Conservation (phyloP, 1,140 invertebrate genomes). For the Trichonephila inaurata region DNA sequence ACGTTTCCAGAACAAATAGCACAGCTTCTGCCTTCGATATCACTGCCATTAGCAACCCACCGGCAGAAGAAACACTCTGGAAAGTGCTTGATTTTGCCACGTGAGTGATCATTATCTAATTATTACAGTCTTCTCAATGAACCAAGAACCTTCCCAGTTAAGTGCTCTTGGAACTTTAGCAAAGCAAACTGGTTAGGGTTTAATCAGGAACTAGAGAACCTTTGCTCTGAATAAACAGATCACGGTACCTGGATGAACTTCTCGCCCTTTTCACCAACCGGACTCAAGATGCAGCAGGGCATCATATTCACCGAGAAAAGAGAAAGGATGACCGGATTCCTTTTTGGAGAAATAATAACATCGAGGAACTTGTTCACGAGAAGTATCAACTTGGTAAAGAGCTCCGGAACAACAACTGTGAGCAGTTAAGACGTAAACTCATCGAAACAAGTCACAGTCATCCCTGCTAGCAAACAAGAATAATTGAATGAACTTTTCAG, state of each 20-base stretch:
- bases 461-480: no score
- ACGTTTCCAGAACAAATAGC: background rate
- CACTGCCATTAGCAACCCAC: slow-evolving; percentile 8
- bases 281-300: no score
- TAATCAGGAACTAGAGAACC: no score
- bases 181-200: slow-evolving; percentile 8
- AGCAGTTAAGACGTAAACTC: no score
- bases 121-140: background rate
- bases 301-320: background rate
- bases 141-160: background rate
- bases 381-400: no score
- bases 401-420: no score
- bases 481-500: no score
- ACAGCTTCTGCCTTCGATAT: background rate
- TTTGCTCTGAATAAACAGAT: no score
- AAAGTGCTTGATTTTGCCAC: slow-evolving; percentile 2
- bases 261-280: background rate
- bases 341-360: no score
- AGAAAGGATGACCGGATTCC: background rate
- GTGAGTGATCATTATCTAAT: background rate
- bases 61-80: slow-evolving; percentile 2
- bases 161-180: slow-evolving; percentile 11
- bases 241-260: background rate
- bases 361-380: no score
- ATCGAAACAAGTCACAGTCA: no score